Evolutionary conservation across 2,113 vertebrate genomes (phyloP).

Genomic region (Cryptomyrus ogoouensis): DNA sequence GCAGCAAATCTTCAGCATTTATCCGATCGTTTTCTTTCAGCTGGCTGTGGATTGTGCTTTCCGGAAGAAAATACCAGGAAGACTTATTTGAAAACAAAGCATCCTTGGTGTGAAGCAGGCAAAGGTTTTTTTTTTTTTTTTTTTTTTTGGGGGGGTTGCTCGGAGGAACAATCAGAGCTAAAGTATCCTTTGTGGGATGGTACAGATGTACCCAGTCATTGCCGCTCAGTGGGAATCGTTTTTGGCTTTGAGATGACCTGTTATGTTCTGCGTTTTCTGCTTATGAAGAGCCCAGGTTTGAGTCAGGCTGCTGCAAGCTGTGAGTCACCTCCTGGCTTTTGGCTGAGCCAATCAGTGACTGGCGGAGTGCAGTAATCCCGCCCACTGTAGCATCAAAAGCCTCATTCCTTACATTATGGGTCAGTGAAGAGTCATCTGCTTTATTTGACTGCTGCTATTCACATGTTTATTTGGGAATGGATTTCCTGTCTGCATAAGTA

Average conservation of each 20-base stretch:
- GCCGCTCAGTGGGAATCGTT: background rate
- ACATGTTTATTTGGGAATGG: conserved; percentile 19
- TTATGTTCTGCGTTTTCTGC: conserved; percentile 15
- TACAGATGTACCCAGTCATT: background rate
- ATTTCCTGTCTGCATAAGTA: conserved; percentile 16
- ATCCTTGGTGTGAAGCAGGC: background rate
- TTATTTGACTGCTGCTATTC: background rate
- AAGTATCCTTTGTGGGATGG: background rate
- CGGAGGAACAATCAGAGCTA: background rate
- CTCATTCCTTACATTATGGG: background rate
- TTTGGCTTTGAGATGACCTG: background rate
- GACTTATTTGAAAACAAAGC: background rate
- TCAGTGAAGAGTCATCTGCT: background rate
- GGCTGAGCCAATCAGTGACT: background rate
- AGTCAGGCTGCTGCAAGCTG: background rate
- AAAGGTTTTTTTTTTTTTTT: background rate
- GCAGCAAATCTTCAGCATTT: background rate
- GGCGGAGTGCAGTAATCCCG: background rate
- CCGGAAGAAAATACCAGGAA: background rate
- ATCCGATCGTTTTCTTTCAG: background rate
- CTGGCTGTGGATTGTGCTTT: background rate
- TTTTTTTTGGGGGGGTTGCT: background rate
- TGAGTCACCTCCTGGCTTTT: background rate
- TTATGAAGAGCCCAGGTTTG: background rate
- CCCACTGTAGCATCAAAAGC: background rate